These are phyloP conservation scores for Danionella dracula DNA, from an alignment of 2,797 vertebrate species.

Conservation along the genomic window DNA sequence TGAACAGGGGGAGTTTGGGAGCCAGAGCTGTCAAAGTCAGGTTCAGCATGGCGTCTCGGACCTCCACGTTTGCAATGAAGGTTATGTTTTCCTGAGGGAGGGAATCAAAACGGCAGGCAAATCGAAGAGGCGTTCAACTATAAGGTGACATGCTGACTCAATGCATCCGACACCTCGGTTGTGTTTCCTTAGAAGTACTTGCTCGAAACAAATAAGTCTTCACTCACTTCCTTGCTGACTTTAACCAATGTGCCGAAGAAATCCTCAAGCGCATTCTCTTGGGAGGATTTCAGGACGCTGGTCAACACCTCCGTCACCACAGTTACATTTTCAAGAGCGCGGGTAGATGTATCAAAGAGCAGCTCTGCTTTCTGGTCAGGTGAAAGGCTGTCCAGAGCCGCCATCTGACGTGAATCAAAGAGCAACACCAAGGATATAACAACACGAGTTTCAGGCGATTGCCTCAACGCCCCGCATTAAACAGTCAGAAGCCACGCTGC, in stretches of 20 bases:
- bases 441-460: slow-evolving; percentile 33
- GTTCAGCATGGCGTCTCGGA: slow-evolving; percentile 48
- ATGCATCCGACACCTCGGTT: no score
- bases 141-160: no score
- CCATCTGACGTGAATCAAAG: slow-evolving; percentile 23
- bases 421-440: neutral
- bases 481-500: neutral
- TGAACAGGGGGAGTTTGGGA: slow-evolving; percentile 34
- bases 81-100: slow-evolving; percentile 47
- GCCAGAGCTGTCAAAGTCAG: slow-evolving; percentile 43
- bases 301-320: slow-evolving; percentile 37
- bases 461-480: neutral
- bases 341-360: slow-evolving; percentile 41
- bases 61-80: slow-evolving; percentile 4
- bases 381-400: slow-evolving; percentile 37
- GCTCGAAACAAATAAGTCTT: neutral
- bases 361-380: slow-evolving; percentile 48
- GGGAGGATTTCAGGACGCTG: neutral
- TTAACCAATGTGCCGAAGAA: slow-evolving; percentile 47
- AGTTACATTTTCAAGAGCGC: slow-evolving; percentile 43
- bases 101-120: neutral
- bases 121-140: no score
- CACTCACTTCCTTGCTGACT: slow-evolving; percentile 33
- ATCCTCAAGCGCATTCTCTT: slow-evolving; percentile 20
- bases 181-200: no score